Conservation (phyloP, 2,113 vertebrate species). For the Prionailurus viverrinus region DNA sequence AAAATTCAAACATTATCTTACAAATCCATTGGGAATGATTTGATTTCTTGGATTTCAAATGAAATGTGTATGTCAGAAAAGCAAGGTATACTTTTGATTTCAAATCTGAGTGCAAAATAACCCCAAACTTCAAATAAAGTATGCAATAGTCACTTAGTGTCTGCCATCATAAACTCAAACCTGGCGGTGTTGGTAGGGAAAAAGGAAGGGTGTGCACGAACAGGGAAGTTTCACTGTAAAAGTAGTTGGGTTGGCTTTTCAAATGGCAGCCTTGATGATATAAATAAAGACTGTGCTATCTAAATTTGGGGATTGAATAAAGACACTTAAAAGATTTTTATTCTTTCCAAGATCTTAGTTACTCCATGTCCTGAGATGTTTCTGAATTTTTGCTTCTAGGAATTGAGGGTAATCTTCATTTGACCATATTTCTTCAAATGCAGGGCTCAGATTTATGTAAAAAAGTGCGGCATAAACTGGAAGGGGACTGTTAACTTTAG, state of each 20-base stretch:
- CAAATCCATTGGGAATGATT: background rate
- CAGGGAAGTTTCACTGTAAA: background rate
- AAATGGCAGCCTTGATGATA: background rate
- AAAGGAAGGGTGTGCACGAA: background rate
- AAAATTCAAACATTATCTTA: constrained; percentile 38
- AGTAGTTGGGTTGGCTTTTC: background rate
- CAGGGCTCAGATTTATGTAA: background rate
- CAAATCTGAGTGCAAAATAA: constrained; percentile 32
- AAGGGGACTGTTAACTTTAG: background rate
- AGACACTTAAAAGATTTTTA: constrained; percentile 28
- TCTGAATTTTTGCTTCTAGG: constrained; percentile 17
- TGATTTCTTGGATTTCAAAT: constrained; percentile 54
- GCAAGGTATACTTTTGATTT: constrained; percentile 19
- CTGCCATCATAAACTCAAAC: background rate
- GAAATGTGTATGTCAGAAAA: background rate
- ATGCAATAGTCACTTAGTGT: background rate
- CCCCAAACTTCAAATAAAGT: constrained; percentile 14
- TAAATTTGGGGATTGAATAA: background rate
- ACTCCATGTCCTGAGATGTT: background rate
- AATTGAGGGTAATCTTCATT: constrained; percentile 22
- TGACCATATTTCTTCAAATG: background rate
- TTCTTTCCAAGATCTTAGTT: constrained; percentile 7
- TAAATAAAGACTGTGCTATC: background rate
- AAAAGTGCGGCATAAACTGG: background rate
- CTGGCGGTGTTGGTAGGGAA: background rate